Percentiles rank a stretch among this genome's conserved stretches.
Conservation (phyloP, 1,140 invertebrate species). For the Drosophila repleta region DNA sequence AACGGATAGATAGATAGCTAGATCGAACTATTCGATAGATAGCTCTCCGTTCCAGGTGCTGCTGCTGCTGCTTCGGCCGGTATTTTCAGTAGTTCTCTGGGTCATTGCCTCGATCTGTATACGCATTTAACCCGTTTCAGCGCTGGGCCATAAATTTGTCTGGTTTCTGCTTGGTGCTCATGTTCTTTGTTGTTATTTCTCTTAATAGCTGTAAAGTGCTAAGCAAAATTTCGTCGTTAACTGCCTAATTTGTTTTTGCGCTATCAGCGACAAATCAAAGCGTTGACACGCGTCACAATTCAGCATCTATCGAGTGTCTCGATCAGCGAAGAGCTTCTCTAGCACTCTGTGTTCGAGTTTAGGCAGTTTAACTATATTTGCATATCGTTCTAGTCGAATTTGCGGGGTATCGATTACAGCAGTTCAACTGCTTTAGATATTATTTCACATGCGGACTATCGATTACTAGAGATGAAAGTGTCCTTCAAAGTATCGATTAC, state of each 20-base stretch:
- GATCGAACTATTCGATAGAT: background rate
- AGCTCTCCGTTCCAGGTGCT: conserved; percentile 10
- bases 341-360: background rate
- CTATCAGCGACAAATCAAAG: conserved; percentile 39
- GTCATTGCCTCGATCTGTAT: conserved; percentile 60
- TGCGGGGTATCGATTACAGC: too few species aligned
- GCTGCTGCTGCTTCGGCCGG: conserved; percentile 2
- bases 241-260: conserved; percentile 56
- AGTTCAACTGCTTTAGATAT: too few species aligned
- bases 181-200: conserved; percentile 12
- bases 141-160: conserved; percentile 52
- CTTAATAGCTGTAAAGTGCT: conserved; percentile 55
- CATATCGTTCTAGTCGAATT: background rate
- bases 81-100: conserved; percentile 64
- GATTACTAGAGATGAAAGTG: too few species aligned
- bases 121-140: conserved; percentile 47
- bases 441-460: too few species aligned
- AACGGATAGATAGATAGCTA: conserved; percentile 7
- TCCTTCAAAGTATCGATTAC: background rate
- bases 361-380: background rate
- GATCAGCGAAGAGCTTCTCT: background rate
- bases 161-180: conserved; percentile 7
- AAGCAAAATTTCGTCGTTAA: conserved; percentile 53
- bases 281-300: conserved; percentile 60
- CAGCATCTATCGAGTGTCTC: conserved; percentile 2